Percentiles rank a stretch among this genome's conserved stretches.
These are phyloP conservation scores for Exaiptasia diaphana DNA, from an alignment of 64 coral and sea anemone species.

Conservation along the genomic window DNA sequence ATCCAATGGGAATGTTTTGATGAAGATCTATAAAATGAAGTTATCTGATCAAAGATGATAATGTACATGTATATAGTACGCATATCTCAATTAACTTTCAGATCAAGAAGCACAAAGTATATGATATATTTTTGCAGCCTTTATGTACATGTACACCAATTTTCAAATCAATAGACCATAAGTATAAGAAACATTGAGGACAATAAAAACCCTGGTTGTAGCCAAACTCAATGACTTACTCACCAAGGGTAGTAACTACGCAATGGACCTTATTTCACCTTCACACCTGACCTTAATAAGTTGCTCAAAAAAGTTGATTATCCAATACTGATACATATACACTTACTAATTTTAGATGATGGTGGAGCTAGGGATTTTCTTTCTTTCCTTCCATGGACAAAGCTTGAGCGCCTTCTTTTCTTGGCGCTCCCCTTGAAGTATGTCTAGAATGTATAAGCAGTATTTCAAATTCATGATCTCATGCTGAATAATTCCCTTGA, in stretches of 20 bases:
- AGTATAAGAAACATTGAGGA: too few relatives aligned
- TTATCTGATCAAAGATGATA: neutral
- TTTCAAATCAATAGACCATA: neutral
- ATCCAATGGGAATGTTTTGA: slow-evolving; percentile 59
- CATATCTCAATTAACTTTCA: neutral
- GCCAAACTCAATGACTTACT: too few relatives aligned
- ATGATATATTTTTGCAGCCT: neutral
- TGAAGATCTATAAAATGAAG: slow-evolving; percentile 52
- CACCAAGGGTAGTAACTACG: too few relatives aligned
- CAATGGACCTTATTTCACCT: neutral
- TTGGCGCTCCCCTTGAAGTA: slow-evolving; percentile 2
- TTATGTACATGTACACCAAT: neutral
- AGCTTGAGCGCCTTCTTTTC: slow-evolving; percentile 81
- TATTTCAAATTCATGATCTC: neutral
- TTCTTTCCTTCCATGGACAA: slow-evolving; percentile 79
- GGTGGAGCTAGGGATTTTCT: slow-evolving; percentile 61
- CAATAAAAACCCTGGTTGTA: too few relatives aligned
- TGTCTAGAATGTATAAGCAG: neutral
- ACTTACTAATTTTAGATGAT: too few relatives aligned
- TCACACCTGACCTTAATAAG: too few relatives aligned
- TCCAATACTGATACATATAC: too few relatives aligned
- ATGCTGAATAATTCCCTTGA: too few relatives aligned
- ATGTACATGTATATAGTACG: neutral
- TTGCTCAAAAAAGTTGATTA: too few relatives aligned
- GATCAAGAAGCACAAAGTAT: neutral